A percentile compares a stretch with the other conserved stretches of the same genome.
phyloP scores from a whole-genome alignment of 2,888 invertebrate species.

The Bugulina stolonifera region DNA sequence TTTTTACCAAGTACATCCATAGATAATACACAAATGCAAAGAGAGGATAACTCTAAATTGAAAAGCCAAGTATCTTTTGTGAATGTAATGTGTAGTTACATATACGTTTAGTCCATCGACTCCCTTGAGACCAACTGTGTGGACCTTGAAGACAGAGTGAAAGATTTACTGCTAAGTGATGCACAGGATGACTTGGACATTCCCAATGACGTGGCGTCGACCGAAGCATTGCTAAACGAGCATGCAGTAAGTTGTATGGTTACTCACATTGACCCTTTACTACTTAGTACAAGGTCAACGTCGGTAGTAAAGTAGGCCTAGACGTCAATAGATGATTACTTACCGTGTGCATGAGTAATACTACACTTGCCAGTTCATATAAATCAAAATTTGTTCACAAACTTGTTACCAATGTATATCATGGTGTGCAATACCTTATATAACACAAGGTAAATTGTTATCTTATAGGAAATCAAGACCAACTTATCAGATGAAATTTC shows the following conservation, averaged over 20 bases:
- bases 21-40: not conserved
- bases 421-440: too few species aligned
- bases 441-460: not conserved
- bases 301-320: too few species aligned
- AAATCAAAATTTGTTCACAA: too few species aligned
- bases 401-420: too few species aligned
- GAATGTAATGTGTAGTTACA: not conserved
- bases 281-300: too few species aligned
- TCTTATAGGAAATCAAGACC: conserved; percentile 21
- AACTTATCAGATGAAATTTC: conserved; percentile 19
- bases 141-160: conserved; percentile 20
- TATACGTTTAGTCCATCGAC: conserved; percentile 5
- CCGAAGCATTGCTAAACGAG: conserved; percentile 18
- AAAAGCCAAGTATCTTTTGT: not conserved
- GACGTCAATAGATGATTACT: too few species aligned
- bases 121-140: not conserved
- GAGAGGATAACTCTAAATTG: not conserved
- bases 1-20: not conserved
- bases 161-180: conserved; percentile 9
- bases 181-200: not conserved
- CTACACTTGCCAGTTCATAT: too few species aligned
- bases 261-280: too few species aligned
- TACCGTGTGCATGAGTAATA: too few species aligned
- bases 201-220: conserved; percentile 21
- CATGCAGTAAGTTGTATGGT: conserved; percentile 21